Base-by-base conservation (phyloP, 2,888 invertebrate species). In the Hedya salicella region DNA sequence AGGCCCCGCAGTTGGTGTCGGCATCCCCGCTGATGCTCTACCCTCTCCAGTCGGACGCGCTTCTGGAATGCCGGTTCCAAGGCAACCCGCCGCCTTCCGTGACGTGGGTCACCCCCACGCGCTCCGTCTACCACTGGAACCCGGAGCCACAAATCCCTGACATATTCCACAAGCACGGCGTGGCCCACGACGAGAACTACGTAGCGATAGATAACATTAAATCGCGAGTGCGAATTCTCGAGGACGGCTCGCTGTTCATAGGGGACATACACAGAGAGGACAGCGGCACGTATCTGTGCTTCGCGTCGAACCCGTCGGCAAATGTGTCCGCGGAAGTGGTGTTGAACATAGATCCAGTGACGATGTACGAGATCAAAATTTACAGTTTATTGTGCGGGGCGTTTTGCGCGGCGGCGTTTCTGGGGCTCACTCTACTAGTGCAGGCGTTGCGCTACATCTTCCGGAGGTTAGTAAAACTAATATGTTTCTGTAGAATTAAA, bases 251-350 rank as follows among this genome's bases (percentile, higher is more conserved):
- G 16, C 89, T 98, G 64, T 94, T 94, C 74, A 95, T 98, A 70
- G 92, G 91, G 65, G 93, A 94, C 72, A 93, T 96, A 67, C 94
- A 95, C 44, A 94, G 96, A 72, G 95, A 95, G 79, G 97, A 98
- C 88, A 96, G 96, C 75, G 98, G 98, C 60, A 91, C 94, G 30
- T 98, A 98, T 89, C 94, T 95, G 69, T 98, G 98, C 83, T 95
- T 95, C 80, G 98, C 97, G 46, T 94, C 95, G 76, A 98, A 98
- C 89, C 95, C 97, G 14, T 93, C 96, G 71, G 96, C 96, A 61
- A 97, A 97, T 83, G 91, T 94, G 32, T 96, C 97, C 1, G 94
- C 95, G 50, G 95, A 95, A 76, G 95, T 98, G 39, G 80, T 95
- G 57, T 92, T 98, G 62, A 95, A 96, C 81, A 95, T 98, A 81